Base-by-base conservation (phyloP, 2,113 vertebrate species). In the Camelus dromedarius region DNA sequence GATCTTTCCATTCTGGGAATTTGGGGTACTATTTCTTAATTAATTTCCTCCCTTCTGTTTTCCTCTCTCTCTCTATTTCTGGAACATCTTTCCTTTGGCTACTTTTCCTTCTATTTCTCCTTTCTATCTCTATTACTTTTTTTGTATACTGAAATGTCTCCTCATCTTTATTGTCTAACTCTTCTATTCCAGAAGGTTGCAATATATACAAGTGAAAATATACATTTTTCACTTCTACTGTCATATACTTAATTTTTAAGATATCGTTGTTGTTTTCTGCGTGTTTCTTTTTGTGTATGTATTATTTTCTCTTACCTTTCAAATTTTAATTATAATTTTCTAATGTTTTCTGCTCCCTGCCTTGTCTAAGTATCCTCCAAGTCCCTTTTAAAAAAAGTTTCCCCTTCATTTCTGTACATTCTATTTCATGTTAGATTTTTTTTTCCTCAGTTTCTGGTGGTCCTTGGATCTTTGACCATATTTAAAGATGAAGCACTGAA, bases 321-420 rank as follows among this genome's bases (percentile, higher is more conserved):
- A 93, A 83, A 42, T 90, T 70, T 92, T 89, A 89, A 66, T 54
- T 75, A 75, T 30, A 91, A 58, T 85, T 75, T 91, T 88, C 50
- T 89, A 28, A 14, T 56, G 10, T 91, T 81, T 91, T 91, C 50
- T 79, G 3, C 9, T 15, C 26, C 52, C 62, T 30, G 2, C 18
- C 24, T 93, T 77, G 26, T 87, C 56, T 76, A 5, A 62, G 6
- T 75, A 75, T 38, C 20, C 26, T 58, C 52, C 58, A 81, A 64
- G 0, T 69, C 81, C 4, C 58, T 73, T 84, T 69, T 35, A 3
- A 8, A 32, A 66, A 66, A 32, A 66, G 13, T n/a, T 35, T 16
- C 12, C 22, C 13, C 15, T 79, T 62, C 19, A 38, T 4, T 91
- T 89, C n/a, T 90, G 19, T 84, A 50, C 1, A 67, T 6, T 85